phyloP scores from a whole-genome alignment of 2,888 invertebrate genomes.

The Apamea monoglypha region DNA sequence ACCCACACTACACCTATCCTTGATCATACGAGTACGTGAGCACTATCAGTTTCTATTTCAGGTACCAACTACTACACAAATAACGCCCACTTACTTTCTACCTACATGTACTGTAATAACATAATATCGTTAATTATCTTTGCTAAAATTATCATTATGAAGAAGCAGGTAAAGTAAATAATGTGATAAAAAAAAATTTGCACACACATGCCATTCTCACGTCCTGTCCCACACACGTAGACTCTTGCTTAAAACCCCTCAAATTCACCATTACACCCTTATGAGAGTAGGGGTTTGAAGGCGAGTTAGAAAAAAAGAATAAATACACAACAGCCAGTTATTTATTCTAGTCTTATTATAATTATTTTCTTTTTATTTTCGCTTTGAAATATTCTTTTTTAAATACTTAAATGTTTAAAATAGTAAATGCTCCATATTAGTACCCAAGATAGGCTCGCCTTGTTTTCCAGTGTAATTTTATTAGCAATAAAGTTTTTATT shows the following conservation, averaged over 20 bases:
- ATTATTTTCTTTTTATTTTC: too few relatives aligned
- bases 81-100: conserved; percentile 18
- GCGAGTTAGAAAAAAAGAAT: too few relatives aligned
- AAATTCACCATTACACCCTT: neutral
- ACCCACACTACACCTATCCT: conserved; percentile 27
- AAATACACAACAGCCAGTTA: too few relatives aligned
- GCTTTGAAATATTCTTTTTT: neutral
- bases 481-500: neutral
- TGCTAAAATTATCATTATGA: neutral
- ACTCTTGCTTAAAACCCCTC: neutral
- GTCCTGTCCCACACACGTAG: too few relatives aligned
- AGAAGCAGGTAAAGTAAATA: neutral
- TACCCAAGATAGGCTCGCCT: neutral
- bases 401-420: neutral
- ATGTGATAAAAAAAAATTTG: neutral
- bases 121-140: conserved; percentile 11
- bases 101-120: too few relatives aligned
- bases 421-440: too few relatives aligned
- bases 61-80: neutral
- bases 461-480: neutral
- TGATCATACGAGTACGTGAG: neutral
- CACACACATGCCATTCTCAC: neutral
- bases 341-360: too few relatives aligned
- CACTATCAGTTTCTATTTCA: conserved; percentile 15
- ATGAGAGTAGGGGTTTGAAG: too few relatives aligned